phyloP scores from a whole-genome alignment of 1,140 invertebrate genomes.

The Meteorus sp. region DNA sequence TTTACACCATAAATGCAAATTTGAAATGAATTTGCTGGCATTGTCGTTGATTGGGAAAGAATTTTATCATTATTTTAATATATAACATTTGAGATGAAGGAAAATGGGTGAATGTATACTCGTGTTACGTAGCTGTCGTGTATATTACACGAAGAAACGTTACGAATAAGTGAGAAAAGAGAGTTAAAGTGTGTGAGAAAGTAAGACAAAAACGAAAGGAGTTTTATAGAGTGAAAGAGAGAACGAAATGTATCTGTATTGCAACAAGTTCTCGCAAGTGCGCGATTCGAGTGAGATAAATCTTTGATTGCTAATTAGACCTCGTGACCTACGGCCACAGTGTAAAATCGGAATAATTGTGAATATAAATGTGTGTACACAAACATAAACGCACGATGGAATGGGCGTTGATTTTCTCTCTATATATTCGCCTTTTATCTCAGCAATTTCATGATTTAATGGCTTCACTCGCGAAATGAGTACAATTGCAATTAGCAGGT shows the following conservation, averaged over 20 bases:
- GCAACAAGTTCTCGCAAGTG: conserved; percentile 2
- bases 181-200: not conserved
- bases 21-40: not conserved
- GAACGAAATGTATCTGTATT: not conserved
- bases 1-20: not conserved
- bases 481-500: conserved; percentile 10
- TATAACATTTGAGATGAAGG: conserved; percentile 6
- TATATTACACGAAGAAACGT: conserved; percentile 11
- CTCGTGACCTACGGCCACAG: conserved; percentile 34
- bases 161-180: conserved; percentile 16
- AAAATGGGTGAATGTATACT: conserved; percentile 20
- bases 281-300: conserved; percentile 42
- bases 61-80: not conserved
- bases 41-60: conserved; percentile 22
- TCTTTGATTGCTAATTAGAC: conserved; percentile 53
- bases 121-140: conserved; percentile 15
- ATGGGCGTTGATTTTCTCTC: conserved; percentile 3
- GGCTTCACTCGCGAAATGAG: not conserved
- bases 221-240: not conserved
- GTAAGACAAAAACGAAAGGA: not conserved
- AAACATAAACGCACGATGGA: too few relatives aligned
- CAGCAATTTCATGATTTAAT: conserved; percentile 3
- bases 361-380: not conserved
- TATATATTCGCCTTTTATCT: not conserved
- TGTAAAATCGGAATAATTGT: not conserved